phyloP scores from a whole-genome alignment of 2,113 vertebrate genomes.

The Pantherophis guttatus region DNA sequence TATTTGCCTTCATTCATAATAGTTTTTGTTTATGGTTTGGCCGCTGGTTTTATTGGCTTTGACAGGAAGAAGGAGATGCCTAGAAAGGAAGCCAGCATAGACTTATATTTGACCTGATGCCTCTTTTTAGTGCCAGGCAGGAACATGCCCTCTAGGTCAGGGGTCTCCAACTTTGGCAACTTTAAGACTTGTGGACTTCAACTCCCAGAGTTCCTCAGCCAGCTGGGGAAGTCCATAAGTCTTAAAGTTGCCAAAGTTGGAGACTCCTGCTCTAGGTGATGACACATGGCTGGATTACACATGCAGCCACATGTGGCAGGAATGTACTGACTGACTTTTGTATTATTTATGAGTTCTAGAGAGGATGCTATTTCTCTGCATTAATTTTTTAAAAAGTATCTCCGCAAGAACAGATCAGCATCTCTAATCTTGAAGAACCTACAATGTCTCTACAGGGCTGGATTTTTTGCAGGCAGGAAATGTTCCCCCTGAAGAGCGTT shows the following conservation, averaged over 20 bases:
- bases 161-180: no score
- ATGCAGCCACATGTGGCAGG: not conserved
- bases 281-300: not conserved
- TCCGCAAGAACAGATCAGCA: not conserved
- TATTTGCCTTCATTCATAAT: not conserved
- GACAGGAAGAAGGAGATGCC: not conserved
- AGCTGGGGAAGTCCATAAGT: no score
- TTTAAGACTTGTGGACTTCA: no score
- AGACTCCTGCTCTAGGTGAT: not conserved
- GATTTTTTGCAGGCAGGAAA: not conserved
- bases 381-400: not conserved
- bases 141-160: not conserved
- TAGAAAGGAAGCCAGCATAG: not conserved
- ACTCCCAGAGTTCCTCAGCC: no score
- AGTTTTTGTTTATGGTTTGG: not conserved
- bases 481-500: not conserved
- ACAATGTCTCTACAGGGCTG: not conserved
- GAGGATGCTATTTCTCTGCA: not conserved
- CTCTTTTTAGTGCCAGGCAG: not conserved
- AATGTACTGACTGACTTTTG: not conserved
- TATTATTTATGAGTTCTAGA: not conserved
- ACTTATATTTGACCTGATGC: not conserved
- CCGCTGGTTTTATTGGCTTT: not conserved
- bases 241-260: no score
- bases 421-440: not conserved